Evolutionary conservation across 2,888 invertebrate species (phyloP), one percentile per base, ranked within the genome.

Genomic region (Sphaerophoria rueppellii): DNA sequence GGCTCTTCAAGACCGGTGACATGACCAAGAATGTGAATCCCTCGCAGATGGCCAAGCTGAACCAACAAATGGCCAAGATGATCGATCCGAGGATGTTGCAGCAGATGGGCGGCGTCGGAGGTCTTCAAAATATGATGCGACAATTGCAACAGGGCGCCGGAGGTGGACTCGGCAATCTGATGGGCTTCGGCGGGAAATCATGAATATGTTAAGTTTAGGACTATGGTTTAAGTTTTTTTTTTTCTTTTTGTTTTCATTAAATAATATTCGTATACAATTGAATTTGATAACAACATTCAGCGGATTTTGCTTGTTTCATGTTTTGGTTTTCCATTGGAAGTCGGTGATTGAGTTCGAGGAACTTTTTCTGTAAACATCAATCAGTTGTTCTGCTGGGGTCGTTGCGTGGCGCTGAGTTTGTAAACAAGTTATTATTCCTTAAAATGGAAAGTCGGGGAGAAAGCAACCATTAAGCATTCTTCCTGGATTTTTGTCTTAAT

Each of bases 41-140:
- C 87, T 96, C 96, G 46, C 99, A 99, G 93, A 99, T 99, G 98
- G 97, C 98, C 0, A 99, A 99, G 92, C 93, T 99, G 9, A 99
- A 99, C 92, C 98, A 99, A 92, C 99, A 99, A 93, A 99, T 99
- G 98, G 99, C 99, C 6, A 98, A 98, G 92, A 99, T 99, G 98
- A 99, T 99, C 96, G 99, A 99, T 93, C 99, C 99, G 0, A 94
- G 98, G 79, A 98, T 99, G 87, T 93, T 99, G 65, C 98, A 99
- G 89, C 99, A 99, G 89, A 95, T 95, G 98, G 98, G 99, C 88
- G 99, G 99, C 34, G 98, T 99, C 95, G 94, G 96, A 24, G 99
- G 99, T 0, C 93, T 99, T 32, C 98, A 99, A 91, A 98, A 96
- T 90, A 99, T 99, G 96, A 99, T 99, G 99, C 93, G 97, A 88